These are phyloP conservation scores for Gordius sp. DNA, from an alignment of 2,888 invertebrate genomes.

Conservation along the genomic window DNA sequence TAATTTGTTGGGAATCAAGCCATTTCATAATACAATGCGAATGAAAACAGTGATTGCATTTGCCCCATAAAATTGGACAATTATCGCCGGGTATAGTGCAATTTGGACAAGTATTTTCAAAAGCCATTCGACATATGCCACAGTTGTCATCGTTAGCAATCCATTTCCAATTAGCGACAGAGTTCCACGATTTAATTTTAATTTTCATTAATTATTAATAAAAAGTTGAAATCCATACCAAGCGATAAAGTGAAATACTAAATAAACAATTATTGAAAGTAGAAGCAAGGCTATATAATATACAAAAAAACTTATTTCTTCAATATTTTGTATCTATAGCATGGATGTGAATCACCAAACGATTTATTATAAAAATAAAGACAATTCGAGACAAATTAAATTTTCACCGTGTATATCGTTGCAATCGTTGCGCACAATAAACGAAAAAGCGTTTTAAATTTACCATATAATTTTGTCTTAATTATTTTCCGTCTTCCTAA, in stretches of 20 bases:
- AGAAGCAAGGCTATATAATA: not conserved
- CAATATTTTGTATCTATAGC: too few relatives aligned
- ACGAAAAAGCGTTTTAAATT: too few relatives aligned
- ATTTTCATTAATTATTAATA: slow-evolving; percentile 19
- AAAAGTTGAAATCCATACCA: slow-evolving; percentile 15
- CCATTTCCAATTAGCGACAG: slow-evolving; percentile 94
- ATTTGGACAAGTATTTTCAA: slow-evolving; percentile 90
- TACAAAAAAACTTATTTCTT: too few relatives aligned
- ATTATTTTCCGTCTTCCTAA: too few relatives aligned
- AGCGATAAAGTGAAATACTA: slow-evolving; percentile 6
- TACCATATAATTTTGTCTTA: too few relatives aligned
- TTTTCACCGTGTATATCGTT: too few relatives aligned
- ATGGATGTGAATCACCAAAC: too few relatives aligned
- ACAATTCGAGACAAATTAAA: too few relatives aligned
- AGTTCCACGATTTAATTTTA: slow-evolving; percentile 41
- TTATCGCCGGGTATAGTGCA: slow-evolving; percentile 90
- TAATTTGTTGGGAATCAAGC: slow-evolving; percentile 51
- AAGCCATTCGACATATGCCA: slow-evolving; percentile 93
- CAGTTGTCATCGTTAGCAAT: slow-evolving; percentile 94
- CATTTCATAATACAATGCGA: slow-evolving; percentile 99
- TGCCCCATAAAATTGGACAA: slow-evolving; percentile 89
- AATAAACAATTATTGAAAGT: not conserved
- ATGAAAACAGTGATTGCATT: slow-evolving; percentile 94
- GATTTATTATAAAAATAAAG: too few relatives aligned
- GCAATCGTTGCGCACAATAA: too few relatives aligned